Evolutionary conservation across 2,888 invertebrate species (phyloP).

Genomic region (Drosophila sordidapex): DNA sequence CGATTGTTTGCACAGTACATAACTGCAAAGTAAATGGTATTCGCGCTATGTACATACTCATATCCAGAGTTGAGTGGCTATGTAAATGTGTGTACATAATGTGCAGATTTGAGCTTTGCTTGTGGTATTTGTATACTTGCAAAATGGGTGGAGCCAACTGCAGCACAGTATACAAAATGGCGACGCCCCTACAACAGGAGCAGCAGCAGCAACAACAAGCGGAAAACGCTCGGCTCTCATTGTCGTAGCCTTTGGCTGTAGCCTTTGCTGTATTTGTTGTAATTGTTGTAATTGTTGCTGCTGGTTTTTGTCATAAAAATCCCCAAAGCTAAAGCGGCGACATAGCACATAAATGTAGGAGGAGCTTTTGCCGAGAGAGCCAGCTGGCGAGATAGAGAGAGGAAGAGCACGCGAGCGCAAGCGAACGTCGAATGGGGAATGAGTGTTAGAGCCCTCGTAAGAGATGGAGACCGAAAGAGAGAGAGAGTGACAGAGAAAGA

Average conservation of each 20-base stretch:
- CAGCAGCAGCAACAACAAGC: not conserved
- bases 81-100: slow-evolving; percentile 28
- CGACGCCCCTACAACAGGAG: slow-evolving; percentile 63
- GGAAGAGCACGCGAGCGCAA: slow-evolving; percentile 29
- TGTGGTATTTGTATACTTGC: slow-evolving; percentile 22
- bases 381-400: slow-evolving; percentile 1
- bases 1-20: slow-evolving; percentile 29
- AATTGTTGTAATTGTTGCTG: slow-evolving; percentile 15
- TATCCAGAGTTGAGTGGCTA: slow-evolving; percentile 20
- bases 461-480: slow-evolving; percentile 1
- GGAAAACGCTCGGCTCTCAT: slow-evolving; percentile 33
- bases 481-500: not conserved
- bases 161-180: slow-evolving; percentile 53
- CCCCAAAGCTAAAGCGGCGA: slow-evolving; percentile 65
- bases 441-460: slow-evolving; percentile 2
- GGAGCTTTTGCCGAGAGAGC: slow-evolving; percentile 60
- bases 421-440: slow-evolving; percentile 29
- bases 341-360: slow-evolving; percentile 62
- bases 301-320: slow-evolving; percentile 66
- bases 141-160: slow-evolving; percentile 64
- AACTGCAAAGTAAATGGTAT: slow-evolving; percentile 1
- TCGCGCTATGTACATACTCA: not conserved
- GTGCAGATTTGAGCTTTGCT: slow-evolving; percentile 29
- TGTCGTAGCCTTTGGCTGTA: slow-evolving; percentile 26
- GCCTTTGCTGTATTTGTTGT: slow-evolving; percentile 8